Base-by-base conservation (phyloP, 64 coral and sea anemone genomes). In the Pocillopora damicornis region DNA sequence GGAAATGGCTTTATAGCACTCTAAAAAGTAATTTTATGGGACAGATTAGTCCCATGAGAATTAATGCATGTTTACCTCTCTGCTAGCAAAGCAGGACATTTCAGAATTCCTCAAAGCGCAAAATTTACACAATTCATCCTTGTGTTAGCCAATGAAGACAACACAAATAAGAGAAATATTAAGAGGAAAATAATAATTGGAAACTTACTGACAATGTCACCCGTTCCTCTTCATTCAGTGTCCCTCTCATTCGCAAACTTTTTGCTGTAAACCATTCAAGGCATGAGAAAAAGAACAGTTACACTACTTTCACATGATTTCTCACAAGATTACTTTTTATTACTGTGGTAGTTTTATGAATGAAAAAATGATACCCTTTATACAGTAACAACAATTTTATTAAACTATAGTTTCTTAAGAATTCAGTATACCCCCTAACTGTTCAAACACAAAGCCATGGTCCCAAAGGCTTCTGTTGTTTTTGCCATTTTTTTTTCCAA, bases 1-100 rank as follows among this genome's bases (percentile, higher is more conserved):
- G 87, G 63, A 63, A 98, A 98, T 62, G 95, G 95, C 64, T 98
- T 98, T 80, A 98, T 98, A 60, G 91, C 92, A 93, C 86, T 98
- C 95, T 98, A 67, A 71, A 93, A 88, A 57, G 34, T 69, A 86
- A 4, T 42, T 51, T 51, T 51, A 4, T 4, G 7, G 7, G 4
- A 79, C 8, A 79, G 42, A 23, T 5, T 69, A 15, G 42, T 51
- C 8, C 8, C 2, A 2, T 51, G 42, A 51, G 42, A 51, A 51
- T 5, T 51, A 30, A 51, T 51, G 8, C 2, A 51, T 51, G 42
- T 1, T 51, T 51, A 30, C 30, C 30, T 30, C 30, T 30, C 30
- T 30, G 30, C 30, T 30, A 30, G 30, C 30, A 30, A 30, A 30
- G 30, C 30, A 30, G 30, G 30, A 30, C 30, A 30, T 30, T 30